phyloP scores from a whole-genome alignment of 53 echinoderm and acorn worm species.

The Echinarachnius parma region DNA sequence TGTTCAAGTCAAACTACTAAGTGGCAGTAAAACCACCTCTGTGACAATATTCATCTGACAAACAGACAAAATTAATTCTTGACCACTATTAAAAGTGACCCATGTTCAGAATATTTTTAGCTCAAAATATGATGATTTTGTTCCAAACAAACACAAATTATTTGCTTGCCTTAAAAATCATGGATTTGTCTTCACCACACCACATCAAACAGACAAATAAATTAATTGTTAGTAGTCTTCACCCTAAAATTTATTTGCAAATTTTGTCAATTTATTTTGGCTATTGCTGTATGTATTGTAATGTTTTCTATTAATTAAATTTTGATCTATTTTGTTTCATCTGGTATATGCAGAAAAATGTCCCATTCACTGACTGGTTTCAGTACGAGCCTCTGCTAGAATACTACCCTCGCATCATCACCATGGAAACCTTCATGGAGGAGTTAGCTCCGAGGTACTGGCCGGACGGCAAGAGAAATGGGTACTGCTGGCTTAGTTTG shows the following conservation, averaged over 20 bases:
- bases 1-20: too few relatives aligned
- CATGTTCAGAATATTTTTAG: neutral
- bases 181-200: too few relatives aligned
- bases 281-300: neutral
- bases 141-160: too few relatives aligned
- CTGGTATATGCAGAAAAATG: constrained; percentile 51
- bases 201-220: too few relatives aligned
- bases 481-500: constrained; percentile 64
- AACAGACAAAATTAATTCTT: too few relatives aligned
- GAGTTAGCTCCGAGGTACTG: constrained; percentile 70
- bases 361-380: constrained; percentile 76
- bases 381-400: constrained; percentile 60
- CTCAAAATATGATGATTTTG: neutral
- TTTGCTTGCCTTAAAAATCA: too few relatives aligned
- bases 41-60: too few relatives aligned
- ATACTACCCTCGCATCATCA: constrained; percentile 68
- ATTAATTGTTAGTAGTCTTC: too few relatives aligned
- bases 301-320: neutral
- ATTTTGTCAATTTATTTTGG: too few relatives aligned
- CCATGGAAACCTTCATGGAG: constrained; percentile 93
- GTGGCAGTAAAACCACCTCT: too few relatives aligned
- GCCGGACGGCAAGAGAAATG: constrained; percentile 65
- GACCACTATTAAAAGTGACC: too few relatives aligned
- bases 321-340: neutral
- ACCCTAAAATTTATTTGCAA: too few relatives aligned